Base-by-base conservation (phyloP, 2,113 vertebrate genomes). In the Alosa alosa region DNA sequence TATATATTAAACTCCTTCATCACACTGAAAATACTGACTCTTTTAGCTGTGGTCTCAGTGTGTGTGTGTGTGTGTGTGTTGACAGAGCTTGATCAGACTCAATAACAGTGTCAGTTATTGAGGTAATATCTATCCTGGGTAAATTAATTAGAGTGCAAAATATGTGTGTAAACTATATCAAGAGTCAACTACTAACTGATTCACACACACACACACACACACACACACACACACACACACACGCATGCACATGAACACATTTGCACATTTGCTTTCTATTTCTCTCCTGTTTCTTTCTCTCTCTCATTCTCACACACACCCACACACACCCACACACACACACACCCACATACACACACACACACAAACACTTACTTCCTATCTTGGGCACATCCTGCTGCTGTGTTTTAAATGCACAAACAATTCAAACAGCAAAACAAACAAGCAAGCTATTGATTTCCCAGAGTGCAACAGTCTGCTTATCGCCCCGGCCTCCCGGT, bases 371-470 rank as follows among this genome's bases (percentile, higher is more conserved):
- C 52, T 55, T 55, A 55, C 57, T 64, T 92, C 92, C 93, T 94
- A 94, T 95, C 95, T 93, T 88, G 89, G 83, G 92, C 90, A 88
- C 89, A 92, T 94, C 93, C 94, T 91, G 88, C 85, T 85, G 86
- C 86, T 90, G 86, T 92, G 85, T 93, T 92, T 94, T 93, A 93
- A 94, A 92, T 91, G 92, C 93, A 93, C 95, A 96, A 96, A 97
- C 96, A 96, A 96, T 96, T 96, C 95, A 94, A 95, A 96, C 95
- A 95, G 96, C 96, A 96, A 96, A 96, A 96, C 96, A 97, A 96
- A 95, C 95, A 95, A 96, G 95, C 93, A 94, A 85, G 89, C 90
- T 94, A 94, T 94, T 95, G 95, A 95, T 93, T 96, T 97, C 96
- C 95, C 94, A 92, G 94, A 96, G 94, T 94, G 95, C 95, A 95